These are phyloP conservation scores for Trachymyrmex cornetzi DNA, from an alignment of 1,140 invertebrate genomes.

Conservation along the genomic window DNA sequence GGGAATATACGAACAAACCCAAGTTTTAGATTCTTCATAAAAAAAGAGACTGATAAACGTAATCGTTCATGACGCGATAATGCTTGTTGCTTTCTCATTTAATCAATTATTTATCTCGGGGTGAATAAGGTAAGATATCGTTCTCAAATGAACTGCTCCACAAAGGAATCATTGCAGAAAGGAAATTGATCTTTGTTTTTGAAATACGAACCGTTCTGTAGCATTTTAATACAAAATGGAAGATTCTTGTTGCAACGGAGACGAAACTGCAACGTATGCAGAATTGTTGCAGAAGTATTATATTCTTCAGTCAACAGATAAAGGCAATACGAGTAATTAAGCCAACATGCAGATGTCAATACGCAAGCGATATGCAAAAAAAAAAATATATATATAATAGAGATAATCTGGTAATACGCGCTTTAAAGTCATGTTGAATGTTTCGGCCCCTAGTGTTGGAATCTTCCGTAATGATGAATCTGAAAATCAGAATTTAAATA, in stretches of 20 bases:
- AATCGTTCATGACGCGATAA: not conserved
- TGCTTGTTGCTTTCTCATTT: not conserved
- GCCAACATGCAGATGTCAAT: not conserved
- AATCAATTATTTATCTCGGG: not conserved
- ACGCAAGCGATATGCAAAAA: not conserved
- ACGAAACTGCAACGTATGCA: not conserved
- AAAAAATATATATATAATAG: not conserved
- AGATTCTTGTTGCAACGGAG: not conserved
- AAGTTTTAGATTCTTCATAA: not conserved
- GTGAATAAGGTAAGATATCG: not conserved
- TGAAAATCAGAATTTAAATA: not conserved
- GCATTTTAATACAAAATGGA: not conserved
- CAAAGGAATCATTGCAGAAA: not conserved
- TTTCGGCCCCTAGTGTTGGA: not conserved
- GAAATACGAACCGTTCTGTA: not conserved
- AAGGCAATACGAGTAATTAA: not conserved
- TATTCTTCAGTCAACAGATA: not conserved
- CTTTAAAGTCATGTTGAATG: not conserved
- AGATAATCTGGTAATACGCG: not conserved
- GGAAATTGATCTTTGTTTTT: not conserved
- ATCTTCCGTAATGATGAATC: not conserved
- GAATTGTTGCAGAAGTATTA: not conserved
- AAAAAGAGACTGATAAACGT: slow-evolving; percentile 9
- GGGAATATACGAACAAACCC: not conserved
- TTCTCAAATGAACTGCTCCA: not conserved